Conservation (phyloP, 2,888 invertebrate genomes). For the Stenichneumon culpator region DNA sequence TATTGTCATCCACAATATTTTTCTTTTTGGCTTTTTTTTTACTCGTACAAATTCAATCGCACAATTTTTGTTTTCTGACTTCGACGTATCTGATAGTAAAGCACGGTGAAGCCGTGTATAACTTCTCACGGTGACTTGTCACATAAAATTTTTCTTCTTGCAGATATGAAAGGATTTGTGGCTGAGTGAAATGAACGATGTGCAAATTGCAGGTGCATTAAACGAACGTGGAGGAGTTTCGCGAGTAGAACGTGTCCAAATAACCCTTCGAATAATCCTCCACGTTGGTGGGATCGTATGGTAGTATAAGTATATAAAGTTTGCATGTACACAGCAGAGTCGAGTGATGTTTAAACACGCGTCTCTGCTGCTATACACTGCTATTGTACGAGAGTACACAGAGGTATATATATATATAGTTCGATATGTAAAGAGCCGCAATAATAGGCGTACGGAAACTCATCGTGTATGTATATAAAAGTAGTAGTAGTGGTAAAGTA, state of each 20-base stretch:
- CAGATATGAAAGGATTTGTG: neutral
- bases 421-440: conserved; percentile 48
- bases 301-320: conserved; percentile 36
- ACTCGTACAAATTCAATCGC: neutral
- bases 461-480: conserved; percentile 61
- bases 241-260: conserved; percentile 25
- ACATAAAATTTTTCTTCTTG: neutral
- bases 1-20: neutral
- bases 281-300: conserved; percentile 50
- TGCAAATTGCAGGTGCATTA: conserved; percentile 49
- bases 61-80: neutral
- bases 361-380: conserved; percentile 16
- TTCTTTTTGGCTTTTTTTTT: neutral
- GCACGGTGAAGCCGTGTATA: too few species aligned
- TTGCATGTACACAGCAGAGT: conserved; percentile 4
- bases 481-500: conserved; percentile 39
- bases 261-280: conserved; percentile 37
- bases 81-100: neutral
- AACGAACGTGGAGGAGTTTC: conserved; percentile 51
- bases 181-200: conserved; percentile 57
- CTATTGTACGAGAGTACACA: conserved; percentile 57
- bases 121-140: neutral
- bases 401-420: conserved; percentile 55
- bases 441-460: conserved; percentile 61
- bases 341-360: conserved; percentile 11